Percentiles rank a stretch among this genome's conserved stretches.
These are phyloP conservation scores for Cylas formicarius DNA, from an alignment of 1,140 invertebrate species.

Conservation along the genomic window DNA sequence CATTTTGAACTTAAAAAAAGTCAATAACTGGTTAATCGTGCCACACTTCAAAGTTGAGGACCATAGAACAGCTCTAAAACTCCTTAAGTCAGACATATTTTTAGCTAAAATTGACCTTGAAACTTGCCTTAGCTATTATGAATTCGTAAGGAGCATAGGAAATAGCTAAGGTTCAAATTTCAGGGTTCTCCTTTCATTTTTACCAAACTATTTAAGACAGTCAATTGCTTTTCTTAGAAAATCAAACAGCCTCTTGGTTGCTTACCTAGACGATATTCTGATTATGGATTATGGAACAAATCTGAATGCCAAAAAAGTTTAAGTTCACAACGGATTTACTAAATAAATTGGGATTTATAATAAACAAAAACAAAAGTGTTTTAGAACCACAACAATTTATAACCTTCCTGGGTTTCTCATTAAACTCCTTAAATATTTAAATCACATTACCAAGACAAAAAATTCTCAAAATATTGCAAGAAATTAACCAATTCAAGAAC, in stretches of 20 bases:
- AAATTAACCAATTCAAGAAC: background rate
- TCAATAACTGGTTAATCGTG: no score
- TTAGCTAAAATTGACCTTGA: background rate
- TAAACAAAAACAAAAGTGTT: slow-evolving; percentile 12
- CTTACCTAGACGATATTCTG: slow-evolving; percentile 9
- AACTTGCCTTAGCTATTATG: background rate
- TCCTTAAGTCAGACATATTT: background rate
- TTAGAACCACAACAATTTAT: background rate
- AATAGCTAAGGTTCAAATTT: background rate
- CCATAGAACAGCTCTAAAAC: background rate
- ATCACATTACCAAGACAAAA: slow-evolving; percentile 1
- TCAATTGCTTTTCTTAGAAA: background rate
- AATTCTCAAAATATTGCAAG: background rate
- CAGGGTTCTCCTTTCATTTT: slow-evolving; percentile 2
- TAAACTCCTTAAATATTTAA: slow-evolving; percentile 4
- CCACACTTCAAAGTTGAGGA: background rate
- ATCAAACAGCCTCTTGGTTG: background rate
- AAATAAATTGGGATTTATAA: slow-evolving; percentile 8
- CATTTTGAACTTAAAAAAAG: slow-evolving; percentile 10
- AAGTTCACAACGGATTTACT: no score
- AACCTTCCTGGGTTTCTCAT: slow-evolving; percentile 6
- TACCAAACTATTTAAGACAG: background rate
- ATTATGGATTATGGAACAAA: slow-evolving; percentile 1
- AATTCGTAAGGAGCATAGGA: background rate
- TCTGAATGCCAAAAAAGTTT: background rate